These are phyloP conservation scores for Eupelmus urozonus DNA, from an alignment of 2,888 invertebrate genomes.

Conservation along the genomic window DNA sequence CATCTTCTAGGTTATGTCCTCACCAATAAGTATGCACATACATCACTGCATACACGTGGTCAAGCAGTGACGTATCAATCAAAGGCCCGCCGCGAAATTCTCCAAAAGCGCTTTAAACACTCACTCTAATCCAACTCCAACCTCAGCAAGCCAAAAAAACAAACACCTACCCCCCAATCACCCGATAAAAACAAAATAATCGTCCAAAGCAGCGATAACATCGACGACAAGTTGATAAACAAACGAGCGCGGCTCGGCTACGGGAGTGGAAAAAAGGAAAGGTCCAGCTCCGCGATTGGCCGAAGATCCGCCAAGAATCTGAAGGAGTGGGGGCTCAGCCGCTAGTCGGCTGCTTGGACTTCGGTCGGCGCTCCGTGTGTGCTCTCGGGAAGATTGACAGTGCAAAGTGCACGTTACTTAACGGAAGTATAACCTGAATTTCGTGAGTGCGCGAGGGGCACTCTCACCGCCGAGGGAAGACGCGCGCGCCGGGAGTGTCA, in stretches of 20 bases:
- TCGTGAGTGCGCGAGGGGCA: neutral
- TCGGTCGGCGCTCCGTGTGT: neutral
- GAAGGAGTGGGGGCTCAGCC: neutral
- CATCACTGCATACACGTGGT: neutral
- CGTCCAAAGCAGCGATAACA: no score
- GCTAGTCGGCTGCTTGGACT: slow-evolving; percentile 9
- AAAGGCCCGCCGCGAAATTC: no score
- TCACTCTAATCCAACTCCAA: no score
- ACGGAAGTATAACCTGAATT: slow-evolving; percentile 54
- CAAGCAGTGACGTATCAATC: neutral
- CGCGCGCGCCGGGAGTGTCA: neutral
- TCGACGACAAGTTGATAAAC: no score
- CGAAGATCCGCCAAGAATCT: neutral
- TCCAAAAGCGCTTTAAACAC: no score
- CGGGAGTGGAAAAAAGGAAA: neutral
- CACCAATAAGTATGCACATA: neutral
- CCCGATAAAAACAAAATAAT: no score
- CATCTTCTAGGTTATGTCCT: slow-evolving; percentile 30
- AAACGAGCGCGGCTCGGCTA: no score
- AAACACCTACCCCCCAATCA: no score
- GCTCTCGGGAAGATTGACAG: no score
- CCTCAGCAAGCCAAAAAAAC: no score
- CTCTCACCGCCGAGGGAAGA: slow-evolving; percentile 14
- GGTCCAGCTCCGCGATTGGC: neutral
- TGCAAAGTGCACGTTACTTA: slow-evolving; percentile 41